These are phyloP conservation scores for Orchestes rusci DNA, from an alignment of 2,888 invertebrate genomes.

Conservation along the genomic window DNA sequence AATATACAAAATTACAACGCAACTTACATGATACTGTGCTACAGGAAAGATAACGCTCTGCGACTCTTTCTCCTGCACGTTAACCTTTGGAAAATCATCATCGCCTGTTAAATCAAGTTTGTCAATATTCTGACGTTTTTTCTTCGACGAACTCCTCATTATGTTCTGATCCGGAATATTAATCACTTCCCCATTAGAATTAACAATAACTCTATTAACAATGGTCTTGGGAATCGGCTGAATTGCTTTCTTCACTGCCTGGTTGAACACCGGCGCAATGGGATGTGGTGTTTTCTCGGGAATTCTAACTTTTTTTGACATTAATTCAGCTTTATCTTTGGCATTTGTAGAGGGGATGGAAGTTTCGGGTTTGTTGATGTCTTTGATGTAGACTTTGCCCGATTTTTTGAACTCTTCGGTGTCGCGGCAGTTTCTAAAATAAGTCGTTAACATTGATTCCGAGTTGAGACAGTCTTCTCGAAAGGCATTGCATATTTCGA, in stretches of 20 bases:
- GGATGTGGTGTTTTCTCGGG: slow-evolving; percentile 10
- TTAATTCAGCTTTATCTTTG: background rate
- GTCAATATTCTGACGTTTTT: slow-evolving; percentile 30
- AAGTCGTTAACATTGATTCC: slow-evolving; percentile 60
- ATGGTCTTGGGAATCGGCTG: slow-evolving; percentile 34
- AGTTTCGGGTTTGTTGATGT: slow-evolving; percentile 37
- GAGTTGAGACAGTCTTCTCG: slow-evolving; percentile 58
- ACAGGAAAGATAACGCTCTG: slow-evolving; percentile 35
- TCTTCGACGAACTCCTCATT: too few relatives aligned
- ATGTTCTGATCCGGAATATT: slow-evolving; percentile 34
- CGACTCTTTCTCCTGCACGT: too few relatives aligned
- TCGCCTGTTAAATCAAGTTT: slow-evolving; percentile 38
- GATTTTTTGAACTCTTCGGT: slow-evolving; percentile 57
- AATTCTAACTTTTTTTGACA: background rate
- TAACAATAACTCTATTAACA: slow-evolving; percentile 38
- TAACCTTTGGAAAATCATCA: slow-evolving; percentile 14
- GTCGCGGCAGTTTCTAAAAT: slow-evolving; percentile 53
- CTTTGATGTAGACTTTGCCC: slow-evolving; percentile 57
- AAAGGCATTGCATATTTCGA: slow-evolving; percentile 57
- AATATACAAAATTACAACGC: too few relatives aligned
- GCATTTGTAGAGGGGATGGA: background rate
- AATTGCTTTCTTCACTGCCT: slow-evolving; percentile 31
- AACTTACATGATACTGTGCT: slow-evolving; percentile 31
- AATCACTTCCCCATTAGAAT: slow-evolving; percentile 39
- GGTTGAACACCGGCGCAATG: slow-evolving; percentile 37